These are phyloP conservation scores for Drusus annulatus DNA, from an alignment of 1,140 invertebrate species.

Conservation along the genomic window DNA sequence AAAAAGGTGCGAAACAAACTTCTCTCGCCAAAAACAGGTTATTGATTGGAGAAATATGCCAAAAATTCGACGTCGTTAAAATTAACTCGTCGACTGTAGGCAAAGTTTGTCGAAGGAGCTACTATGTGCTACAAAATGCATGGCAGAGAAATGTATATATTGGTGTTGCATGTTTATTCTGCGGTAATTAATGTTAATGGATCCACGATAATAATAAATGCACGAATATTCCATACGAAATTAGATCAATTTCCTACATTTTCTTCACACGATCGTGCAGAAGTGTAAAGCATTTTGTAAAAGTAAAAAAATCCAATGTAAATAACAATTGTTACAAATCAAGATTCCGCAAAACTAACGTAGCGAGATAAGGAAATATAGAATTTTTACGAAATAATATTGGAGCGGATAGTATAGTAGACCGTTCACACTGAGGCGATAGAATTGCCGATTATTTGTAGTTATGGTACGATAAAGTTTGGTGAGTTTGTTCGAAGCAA, in stretches of 20 bases:
- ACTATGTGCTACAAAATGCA: too few species aligned
- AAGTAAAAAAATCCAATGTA: constrained; percentile 13
- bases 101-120: too few species aligned
- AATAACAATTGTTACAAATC: neutral
- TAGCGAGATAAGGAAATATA: constrained; percentile 3
- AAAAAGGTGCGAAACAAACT: neutral
- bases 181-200: too few species aligned
- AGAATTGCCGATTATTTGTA: too few species aligned
- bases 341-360: constrained; percentile 22
- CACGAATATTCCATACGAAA: neutral
- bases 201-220: too few species aligned
- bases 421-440: too few species aligned
- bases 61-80: constrained; percentile 6
- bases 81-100: neutral
- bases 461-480: too few species aligned
- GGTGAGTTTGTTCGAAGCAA: too few species aligned
- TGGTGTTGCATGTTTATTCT: too few species aligned
- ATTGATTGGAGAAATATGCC: neutral
- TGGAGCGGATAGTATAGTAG: too few species aligned
- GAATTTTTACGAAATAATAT: neutral
- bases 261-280: neutral
- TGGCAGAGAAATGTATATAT: too few species aligned
- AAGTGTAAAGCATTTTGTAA: constrained; percentile 18
- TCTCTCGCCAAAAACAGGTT: constrained; percentile 1
- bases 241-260: constrained; percentile 17